Percentiles rank a stretch among this genome's conserved stretches.
Conservation (phyloP, 2,888 invertebrate species). For the Augochlorella aurata region DNA sequence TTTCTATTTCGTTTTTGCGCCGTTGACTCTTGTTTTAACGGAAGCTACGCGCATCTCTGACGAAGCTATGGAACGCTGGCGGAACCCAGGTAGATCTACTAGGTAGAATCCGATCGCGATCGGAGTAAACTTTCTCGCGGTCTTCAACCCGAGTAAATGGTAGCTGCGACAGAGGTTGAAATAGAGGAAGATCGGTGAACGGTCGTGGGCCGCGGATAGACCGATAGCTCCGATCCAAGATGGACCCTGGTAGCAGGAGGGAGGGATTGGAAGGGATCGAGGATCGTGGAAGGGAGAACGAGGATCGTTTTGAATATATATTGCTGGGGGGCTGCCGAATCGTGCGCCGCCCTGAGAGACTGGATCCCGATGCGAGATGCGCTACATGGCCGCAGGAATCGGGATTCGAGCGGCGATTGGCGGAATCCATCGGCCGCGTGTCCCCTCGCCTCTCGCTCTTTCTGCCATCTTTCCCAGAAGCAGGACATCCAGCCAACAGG, state of each 20-base stretch:
- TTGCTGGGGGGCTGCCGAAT: slow-evolving; percentile 48
- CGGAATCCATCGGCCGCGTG: slow-evolving; percentile 31
- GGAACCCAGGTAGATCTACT: too few relatives aligned
- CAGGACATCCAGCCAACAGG: slow-evolving; percentile 54
- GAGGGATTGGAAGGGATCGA: slow-evolving; percentile 4
- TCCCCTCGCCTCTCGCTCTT: slow-evolving; percentile 10
- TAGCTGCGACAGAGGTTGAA: too few relatives aligned
- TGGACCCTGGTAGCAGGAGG: slow-evolving; percentile 26
- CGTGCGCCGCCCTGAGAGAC: slow-evolving; percentile 42
- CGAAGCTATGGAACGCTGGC: too few relatives aligned
- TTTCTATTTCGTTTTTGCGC: not conserved
- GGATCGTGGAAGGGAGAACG: not conserved
- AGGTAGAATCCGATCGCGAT: too few relatives aligned
- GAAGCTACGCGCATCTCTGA: too few relatives aligned
- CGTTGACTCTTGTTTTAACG: not conserved
- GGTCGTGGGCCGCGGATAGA: not conserved
- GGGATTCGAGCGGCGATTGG: slow-evolving; percentile 51
- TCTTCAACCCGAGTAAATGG: too few relatives aligned
- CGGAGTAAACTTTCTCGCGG: too few relatives aligned
- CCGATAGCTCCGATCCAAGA: slow-evolving; percentile 30
- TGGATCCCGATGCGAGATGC: slow-evolving; percentile 10
- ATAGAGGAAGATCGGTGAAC: not conserved
- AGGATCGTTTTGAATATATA: slow-evolving; percentile 48
- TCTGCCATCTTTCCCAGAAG: slow-evolving; percentile 55
- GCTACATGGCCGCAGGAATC: slow-evolving; percentile 23